Percentiles rank a stretch among this genome's conserved stretches.
Conservation (phyloP, 2,113 vertebrate species). For the Gasterosteus nipponicus region DNA sequence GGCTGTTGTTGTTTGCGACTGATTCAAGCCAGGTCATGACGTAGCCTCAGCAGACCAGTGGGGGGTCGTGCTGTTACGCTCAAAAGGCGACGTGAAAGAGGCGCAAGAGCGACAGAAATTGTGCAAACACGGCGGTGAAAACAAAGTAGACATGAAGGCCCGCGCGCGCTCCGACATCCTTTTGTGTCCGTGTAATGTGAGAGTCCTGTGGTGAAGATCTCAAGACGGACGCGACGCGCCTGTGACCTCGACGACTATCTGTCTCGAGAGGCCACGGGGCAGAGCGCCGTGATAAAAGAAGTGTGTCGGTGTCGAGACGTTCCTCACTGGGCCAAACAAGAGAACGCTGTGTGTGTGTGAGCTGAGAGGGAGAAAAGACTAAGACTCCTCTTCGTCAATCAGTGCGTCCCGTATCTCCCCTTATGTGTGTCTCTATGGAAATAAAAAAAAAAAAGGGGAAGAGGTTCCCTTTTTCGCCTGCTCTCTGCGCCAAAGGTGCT, state of each 20-base stretch:
- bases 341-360: slow-evolving; percentile 39
- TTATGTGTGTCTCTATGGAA: slow-evolving; percentile 22
- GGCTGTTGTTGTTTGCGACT: slow-evolving; percentile 24
- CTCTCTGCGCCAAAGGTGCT: neutral
- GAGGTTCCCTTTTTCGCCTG: slow-evolving; percentile 17
- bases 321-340: slow-evolving; percentile 37
- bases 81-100: neutral
- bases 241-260: slow-evolving; percentile 20
- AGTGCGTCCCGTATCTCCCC: slow-evolving; percentile 9
- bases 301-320: slow-evolving; percentile 34
- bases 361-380: neutral
- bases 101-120: slow-evolving; percentile 5
- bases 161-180: slow-evolving; percentile 29
- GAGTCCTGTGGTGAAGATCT: slow-evolving; percentile 41
- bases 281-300: slow-evolving; percentile 53
- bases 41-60: neutral
- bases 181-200: slow-evolving; percentile 57
- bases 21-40: slow-evolving; percentile 34
- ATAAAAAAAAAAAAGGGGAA: slow-evolving; percentile 53
- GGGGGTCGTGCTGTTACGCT: neutral
- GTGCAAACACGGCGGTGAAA: slow-evolving; percentile 21
- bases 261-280: slow-evolving; percentile 60
- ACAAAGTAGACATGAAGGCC: slow-evolving; percentile 51
- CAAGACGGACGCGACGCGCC: slow-evolving; percentile 33
- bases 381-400: neutral